A percentile compares a stretch with the other conserved stretches of the same genome.
phyloP scores from a whole-genome alignment of 2,888 invertebrate genomes.

The Dioctria rufipes region DNA sequence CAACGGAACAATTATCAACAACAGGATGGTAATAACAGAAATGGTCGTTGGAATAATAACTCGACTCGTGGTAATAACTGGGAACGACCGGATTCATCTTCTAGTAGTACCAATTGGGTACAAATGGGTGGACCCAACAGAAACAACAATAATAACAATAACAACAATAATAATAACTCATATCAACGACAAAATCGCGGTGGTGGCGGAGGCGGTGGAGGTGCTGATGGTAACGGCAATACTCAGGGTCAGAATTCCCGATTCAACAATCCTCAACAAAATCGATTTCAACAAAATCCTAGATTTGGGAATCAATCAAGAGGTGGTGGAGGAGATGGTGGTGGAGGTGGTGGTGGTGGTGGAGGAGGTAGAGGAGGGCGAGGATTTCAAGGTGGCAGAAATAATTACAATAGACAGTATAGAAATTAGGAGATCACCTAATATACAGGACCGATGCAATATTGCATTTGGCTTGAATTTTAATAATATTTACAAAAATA shows the following conservation, averaged over 20 bases:
- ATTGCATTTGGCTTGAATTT: too few species aligned
- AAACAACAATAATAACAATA: conserved; percentile 7
- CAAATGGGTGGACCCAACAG: conserved; percentile 19
- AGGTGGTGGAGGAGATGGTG: conserved; percentile 5
- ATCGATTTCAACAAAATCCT: conserved; percentile 9
- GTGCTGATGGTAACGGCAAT: neutral
- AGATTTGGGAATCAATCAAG: conserved; percentile 3
- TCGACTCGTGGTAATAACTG: conserved; percentile 6
- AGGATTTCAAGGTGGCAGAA: neutral
- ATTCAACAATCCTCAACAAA: conserved; percentile 19
- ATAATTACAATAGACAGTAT: conserved; percentile 23
- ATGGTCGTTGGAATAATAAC: neutral
- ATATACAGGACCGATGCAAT: too few species aligned
- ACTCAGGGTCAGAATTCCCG: conserved; percentile 12
- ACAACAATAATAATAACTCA: neutral
- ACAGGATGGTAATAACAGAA: conserved; percentile 4
- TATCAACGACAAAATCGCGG: neutral
- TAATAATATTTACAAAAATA: too few species aligned
- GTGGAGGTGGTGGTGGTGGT: conserved; percentile 20
- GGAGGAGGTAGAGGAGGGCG: neutral
- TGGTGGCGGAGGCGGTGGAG: neutral
- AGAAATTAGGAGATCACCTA: neutral
- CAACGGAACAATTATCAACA: conserved; percentile 15
- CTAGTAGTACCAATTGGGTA: neutral
- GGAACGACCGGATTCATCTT: conserved; percentile 3